phyloP scores from a whole-genome alignment of 2,888 invertebrate species.

The Notodonta dromedarius region DNA sequence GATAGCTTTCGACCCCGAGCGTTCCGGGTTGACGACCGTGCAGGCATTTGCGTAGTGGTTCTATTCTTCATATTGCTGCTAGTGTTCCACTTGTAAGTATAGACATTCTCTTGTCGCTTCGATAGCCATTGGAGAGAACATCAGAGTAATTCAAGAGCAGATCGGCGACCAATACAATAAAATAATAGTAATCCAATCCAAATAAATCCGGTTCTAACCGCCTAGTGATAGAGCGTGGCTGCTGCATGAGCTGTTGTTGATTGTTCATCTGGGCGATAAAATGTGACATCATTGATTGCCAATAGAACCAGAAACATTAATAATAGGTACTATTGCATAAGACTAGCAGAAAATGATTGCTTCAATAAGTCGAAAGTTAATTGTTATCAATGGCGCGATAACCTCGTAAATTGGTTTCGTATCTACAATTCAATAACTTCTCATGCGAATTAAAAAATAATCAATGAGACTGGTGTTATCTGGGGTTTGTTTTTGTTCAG shows the following conservation, averaged over 20 bases:
- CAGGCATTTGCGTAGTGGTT: background rate
- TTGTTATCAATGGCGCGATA: conserved; percentile 2
- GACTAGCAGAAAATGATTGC: background rate
- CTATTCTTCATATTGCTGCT: background rate
- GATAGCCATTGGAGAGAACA: too few species aligned
- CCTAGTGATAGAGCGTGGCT: too few species aligned
- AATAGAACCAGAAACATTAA: too few species aligned
- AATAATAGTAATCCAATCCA: too few species aligned
- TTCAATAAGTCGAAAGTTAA: background rate
- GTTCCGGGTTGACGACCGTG: background rate
- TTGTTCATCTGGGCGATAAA: too few species aligned
- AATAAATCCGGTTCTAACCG: too few species aligned
- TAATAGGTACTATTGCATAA: background rate
- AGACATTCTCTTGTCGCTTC: too few species aligned
- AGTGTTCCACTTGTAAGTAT: too few species aligned
- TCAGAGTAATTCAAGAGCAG: too few species aligned
- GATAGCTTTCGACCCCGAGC: background rate
- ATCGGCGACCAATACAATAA: too few species aligned
- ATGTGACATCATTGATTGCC: too few species aligned
- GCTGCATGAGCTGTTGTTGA: too few species aligned
- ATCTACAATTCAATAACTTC: background rate
- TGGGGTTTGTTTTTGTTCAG: background rate
- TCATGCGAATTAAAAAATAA: background rate
- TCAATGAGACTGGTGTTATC: conserved; percentile 1
- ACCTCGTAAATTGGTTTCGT: background rate